These are phyloP conservation scores for Chroicocephalus ridibundus DNA, from an alignment of 2,113 vertebrate species.

Conservation along the genomic window DNA sequence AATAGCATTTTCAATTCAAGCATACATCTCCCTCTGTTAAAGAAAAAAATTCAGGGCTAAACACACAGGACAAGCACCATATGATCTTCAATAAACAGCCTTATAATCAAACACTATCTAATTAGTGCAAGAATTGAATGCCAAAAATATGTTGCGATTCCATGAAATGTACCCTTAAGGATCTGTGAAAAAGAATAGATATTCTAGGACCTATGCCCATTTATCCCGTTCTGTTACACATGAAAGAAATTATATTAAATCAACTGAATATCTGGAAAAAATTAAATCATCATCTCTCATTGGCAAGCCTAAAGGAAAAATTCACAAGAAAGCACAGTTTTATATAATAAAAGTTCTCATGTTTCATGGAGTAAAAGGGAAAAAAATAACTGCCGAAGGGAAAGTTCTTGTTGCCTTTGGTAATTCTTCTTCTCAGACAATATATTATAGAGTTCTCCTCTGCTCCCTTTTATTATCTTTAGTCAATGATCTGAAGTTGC, in stretches of 20 bases:
- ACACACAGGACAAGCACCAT: background rate
- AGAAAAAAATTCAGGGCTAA: background rate
- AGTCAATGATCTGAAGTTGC: slow-evolving; percentile 27
- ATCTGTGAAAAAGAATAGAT: slow-evolving; percentile 50
- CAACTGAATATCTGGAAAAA: slow-evolving; percentile 70
- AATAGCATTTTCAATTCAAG: slow-evolving; percentile 36
- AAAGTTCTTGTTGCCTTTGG: slow-evolving; percentile 36
- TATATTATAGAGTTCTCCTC: slow-evolving; percentile 16
- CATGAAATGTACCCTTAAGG: slow-evolving; percentile 35
- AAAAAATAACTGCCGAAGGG: slow-evolving; percentile 22
- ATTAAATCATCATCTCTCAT: slow-evolving; percentile 67
- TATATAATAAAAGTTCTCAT: slow-evolving; percentile 67
- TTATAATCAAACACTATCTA: slow-evolving; percentile 38
- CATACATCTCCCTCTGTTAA: background rate
- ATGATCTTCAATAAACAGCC: background rate
- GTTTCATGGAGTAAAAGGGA: slow-evolving; percentile 46
- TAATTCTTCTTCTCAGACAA: slow-evolving; percentile 35
- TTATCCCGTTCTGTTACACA: slow-evolving; percentile 41
- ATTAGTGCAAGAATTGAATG: slow-evolving; percentile 41
- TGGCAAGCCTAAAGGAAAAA: slow-evolving; percentile 73
- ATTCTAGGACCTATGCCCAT: slow-evolving; percentile 46
- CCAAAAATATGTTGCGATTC: slow-evolving; percentile 40
- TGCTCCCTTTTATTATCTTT: slow-evolving; percentile 44
- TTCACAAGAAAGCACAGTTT: slow-evolving; percentile 61
- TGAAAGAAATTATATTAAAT: slow-evolving; percentile 54